Evolutionary conservation across 1,140 invertebrate species (phyloP).

Genomic region (Rhagoletis pomonella): DNA sequence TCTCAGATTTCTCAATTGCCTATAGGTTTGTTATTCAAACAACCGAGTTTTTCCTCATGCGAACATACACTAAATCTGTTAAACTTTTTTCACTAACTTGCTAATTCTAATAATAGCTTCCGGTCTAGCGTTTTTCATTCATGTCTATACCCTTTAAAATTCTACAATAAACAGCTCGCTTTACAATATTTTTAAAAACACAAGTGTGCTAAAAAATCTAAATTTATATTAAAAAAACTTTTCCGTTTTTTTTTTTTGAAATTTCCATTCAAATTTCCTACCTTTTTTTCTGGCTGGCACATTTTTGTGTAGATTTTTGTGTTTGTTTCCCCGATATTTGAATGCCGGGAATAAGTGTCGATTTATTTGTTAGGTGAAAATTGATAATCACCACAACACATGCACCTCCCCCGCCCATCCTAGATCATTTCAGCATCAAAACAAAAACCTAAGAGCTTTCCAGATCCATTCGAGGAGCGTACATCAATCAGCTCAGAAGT

Average conservation of each 20-base stretch:
- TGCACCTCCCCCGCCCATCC: background rate
- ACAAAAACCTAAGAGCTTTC: background rate
- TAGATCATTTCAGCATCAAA: background rate
- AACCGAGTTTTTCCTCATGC: no score
- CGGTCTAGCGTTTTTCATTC: background rate
- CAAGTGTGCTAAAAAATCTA: background rate
- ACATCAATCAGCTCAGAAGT: constrained; percentile 2
- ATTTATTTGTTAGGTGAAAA: constrained; percentile 50
- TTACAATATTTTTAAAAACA: background rate
- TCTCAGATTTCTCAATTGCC: no score
- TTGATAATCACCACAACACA: constrained; percentile 1
- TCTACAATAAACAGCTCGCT: background rate
- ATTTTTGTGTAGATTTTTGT: background rate
- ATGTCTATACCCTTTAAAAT: background rate
- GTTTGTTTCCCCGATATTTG: background rate
- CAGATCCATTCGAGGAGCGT: background rate
- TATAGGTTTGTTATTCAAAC: no score
- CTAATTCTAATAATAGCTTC: background rate
- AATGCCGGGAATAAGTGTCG: background rate
- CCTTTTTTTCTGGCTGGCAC: background rate
- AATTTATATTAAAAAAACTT: background rate
- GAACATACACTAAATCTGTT: no score
- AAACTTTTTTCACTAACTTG: no score
- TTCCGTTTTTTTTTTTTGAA: background rate
- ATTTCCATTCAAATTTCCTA: background rate